These are phyloP conservation scores for Epinephelus coioides DNA, from an alignment of 2,797 vertebrate genomes.

Conservation along the genomic window DNA sequence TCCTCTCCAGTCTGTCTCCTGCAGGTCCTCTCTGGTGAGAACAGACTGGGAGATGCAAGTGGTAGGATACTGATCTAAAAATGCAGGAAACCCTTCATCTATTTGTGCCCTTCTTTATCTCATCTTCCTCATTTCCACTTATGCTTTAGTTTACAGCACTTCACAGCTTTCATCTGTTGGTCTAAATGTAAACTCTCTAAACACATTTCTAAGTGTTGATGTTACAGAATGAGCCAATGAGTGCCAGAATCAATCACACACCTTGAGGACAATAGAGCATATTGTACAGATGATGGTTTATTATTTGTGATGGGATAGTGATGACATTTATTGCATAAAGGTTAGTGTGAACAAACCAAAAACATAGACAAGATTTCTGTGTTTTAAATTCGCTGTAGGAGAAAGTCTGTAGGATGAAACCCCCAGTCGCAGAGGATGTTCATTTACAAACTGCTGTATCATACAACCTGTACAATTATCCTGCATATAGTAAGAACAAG, in stretches of 20 bases:
- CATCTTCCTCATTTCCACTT: neutral
- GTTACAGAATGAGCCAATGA: neutral
- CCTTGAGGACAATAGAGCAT: conserved; percentile 6
- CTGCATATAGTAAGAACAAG: conserved; percentile 21
- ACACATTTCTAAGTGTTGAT: neutral
- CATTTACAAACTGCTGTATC: neutral
- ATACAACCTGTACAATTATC: conserved; percentile 8
- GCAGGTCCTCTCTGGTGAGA: conserved; percentile 25
- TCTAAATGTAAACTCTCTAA: neutral
- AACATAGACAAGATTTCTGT: conserved; percentile 10
- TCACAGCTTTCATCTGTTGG: neutral
- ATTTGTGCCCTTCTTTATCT: neutral
- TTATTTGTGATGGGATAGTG: conserved; percentile 48
- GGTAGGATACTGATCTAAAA: conserved; percentile 12
- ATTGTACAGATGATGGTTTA: conserved; percentile 53
- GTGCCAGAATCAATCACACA: conserved; percentile 20
- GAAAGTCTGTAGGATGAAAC: neutral
- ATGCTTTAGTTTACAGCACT: neutral
- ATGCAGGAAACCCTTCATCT: conserved; percentile 9
- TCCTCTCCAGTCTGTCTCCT: conserved; percentile 56
- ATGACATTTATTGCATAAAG: conserved; percentile 48
- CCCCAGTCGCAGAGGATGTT: neutral
- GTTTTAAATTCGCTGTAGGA: conserved; percentile 18
- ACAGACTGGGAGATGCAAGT: conserved; percentile 25
- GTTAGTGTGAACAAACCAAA: conserved; percentile 40